Evolutionary conservation across 2,113 vertebrate genomes (phyloP).

Genomic region (Tylochromis polylepis): DNA sequence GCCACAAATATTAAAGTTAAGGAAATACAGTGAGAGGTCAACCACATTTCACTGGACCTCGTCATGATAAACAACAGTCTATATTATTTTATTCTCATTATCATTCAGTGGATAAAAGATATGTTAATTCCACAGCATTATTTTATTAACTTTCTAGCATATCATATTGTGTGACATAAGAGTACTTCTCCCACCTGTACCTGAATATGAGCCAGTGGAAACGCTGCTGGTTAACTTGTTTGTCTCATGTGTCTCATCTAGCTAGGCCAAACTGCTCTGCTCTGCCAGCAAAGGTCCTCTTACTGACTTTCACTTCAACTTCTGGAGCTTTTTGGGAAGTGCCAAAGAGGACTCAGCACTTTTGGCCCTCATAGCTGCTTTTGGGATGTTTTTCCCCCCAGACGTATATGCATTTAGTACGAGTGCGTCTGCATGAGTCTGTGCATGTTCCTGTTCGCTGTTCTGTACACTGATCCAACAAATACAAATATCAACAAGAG

Average conservation of each 20-base stretch:
- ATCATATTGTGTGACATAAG: background rate
- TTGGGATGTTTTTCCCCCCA: background rate
- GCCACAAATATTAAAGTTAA: background rate
- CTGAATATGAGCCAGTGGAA: background rate
- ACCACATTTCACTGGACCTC: background rate
- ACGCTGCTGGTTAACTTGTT: background rate
- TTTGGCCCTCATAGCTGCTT: background rate
- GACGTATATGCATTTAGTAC: background rate
- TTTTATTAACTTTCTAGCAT: background rate
- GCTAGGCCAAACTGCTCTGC: background rate
- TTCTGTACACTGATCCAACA: conserved; percentile 7
- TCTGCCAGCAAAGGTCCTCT: background rate
- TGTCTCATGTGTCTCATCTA: background rate
- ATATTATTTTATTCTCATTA: background rate
- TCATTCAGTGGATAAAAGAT: background rate
- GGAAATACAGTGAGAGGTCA: background rate
- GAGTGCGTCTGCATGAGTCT: background rate
- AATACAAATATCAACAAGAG: conserved; percentile 12
- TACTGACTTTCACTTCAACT: conserved; percentile 34
- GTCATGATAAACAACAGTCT: background rate
- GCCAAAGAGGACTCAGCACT: background rate
- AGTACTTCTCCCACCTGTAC: background rate
- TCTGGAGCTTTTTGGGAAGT: background rate
- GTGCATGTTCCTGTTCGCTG: background rate
- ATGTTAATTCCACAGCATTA: background rate